phyloP scores from a whole-genome alignment of 92 coral and sea anemone genomes.

The Bergia puertoricense region DNA sequence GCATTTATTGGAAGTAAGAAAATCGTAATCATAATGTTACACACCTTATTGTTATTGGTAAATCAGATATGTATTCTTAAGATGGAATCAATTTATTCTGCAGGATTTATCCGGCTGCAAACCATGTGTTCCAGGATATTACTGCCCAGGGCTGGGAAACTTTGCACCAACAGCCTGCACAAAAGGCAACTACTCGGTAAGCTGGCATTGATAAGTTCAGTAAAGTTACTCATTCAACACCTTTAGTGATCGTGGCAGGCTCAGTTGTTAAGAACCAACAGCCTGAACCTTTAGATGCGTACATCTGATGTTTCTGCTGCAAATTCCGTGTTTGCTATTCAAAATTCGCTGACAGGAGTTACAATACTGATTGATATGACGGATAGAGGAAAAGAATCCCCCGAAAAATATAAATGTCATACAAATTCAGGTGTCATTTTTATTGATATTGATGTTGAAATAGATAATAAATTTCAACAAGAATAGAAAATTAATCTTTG shows the following conservation, averaged over 20 bases:
- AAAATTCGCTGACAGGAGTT: too few relatives aligned
- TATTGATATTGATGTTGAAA: too few relatives aligned
- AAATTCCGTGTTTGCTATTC: too few relatives aligned
- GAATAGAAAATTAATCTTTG: too few relatives aligned
- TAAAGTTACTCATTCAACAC: not conserved
- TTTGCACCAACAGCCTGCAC: slow-evolving; percentile 81
- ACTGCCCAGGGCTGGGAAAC: slow-evolving; percentile 85
- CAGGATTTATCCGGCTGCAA: slow-evolving; percentile 73
- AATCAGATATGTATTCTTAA: not conserved
- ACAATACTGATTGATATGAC: too few relatives aligned
- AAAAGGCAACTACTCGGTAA: slow-evolving; percentile 90
- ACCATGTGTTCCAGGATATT: slow-evolving; percentile 89
- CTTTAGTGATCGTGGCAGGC: not conserved
- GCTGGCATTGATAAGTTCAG: not conserved
- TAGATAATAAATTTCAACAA: not conserved
- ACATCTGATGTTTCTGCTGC: too few relatives aligned
- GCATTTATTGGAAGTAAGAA: not conserved
- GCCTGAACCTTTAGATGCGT: too few relatives aligned
- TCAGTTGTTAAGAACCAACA: not conserved
- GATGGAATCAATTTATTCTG: slow-evolving; percentile 11
- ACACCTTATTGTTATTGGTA: not conserved
- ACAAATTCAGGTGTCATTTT: too few relatives aligned
- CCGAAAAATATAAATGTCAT: too few relatives aligned
- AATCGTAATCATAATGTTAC: not conserved
- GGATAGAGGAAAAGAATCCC: too few relatives aligned